Evolutionary conservation across 2,113 vertebrate genomes (phyloP).

Genomic region (Gadus chalcogrammus): DNA sequence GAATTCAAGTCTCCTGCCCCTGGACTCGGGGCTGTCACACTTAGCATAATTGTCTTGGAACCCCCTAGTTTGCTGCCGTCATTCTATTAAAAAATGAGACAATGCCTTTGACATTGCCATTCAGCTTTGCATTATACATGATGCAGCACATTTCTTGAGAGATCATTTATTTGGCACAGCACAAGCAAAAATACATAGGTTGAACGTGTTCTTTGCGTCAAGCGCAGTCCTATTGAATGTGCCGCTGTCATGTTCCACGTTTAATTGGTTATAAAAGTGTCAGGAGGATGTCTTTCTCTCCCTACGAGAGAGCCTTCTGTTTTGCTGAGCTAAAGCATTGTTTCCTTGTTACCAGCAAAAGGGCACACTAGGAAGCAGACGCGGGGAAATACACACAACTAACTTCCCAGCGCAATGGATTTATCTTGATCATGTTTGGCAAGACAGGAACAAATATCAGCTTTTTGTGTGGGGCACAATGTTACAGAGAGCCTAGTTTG

Average conservation of each 20-base stretch:
- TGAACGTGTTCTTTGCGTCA: slow-evolving; percentile 36
- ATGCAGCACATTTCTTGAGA: slow-evolving; percentile 38
- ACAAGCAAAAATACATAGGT: slow-evolving; percentile 19
- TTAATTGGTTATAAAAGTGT: slow-evolving; percentile 50
- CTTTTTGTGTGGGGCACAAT: slow-evolving; percentile 15
- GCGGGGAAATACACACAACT: slow-evolving; percentile 39
- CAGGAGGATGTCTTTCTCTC: slow-evolving; percentile 37
- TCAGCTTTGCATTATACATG: slow-evolving; percentile 53
- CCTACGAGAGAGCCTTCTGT: slow-evolving; percentile 30
- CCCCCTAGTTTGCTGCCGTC: slow-evolving; percentile 44
- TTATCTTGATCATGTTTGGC: slow-evolving; percentile 35
- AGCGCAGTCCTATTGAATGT: slow-evolving; percentile 17
- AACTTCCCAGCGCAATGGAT: slow-evolving; percentile 42
- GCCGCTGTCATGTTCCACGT: slow-evolving; percentile 42
- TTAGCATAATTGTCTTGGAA: slow-evolving; percentile 54
- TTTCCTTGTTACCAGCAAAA: slow-evolving; percentile 48
- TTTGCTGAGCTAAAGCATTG: slow-evolving; percentile 22
- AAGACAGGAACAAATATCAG: slow-evolving; percentile 36
- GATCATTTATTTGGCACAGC: slow-evolving; percentile 45
- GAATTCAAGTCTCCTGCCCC: slow-evolving; percentile 38
- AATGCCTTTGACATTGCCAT: slow-evolving; percentile 37
- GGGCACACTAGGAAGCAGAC: slow-evolving; percentile 35
- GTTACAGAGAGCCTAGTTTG: slow-evolving; percentile 8
- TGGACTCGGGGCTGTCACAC: slow-evolving; percentile 48
- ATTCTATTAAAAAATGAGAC: slow-evolving; percentile 42